Conservation (phyloP, 2,888 invertebrate species). For the Conops quadrifasciatus region DNA sequence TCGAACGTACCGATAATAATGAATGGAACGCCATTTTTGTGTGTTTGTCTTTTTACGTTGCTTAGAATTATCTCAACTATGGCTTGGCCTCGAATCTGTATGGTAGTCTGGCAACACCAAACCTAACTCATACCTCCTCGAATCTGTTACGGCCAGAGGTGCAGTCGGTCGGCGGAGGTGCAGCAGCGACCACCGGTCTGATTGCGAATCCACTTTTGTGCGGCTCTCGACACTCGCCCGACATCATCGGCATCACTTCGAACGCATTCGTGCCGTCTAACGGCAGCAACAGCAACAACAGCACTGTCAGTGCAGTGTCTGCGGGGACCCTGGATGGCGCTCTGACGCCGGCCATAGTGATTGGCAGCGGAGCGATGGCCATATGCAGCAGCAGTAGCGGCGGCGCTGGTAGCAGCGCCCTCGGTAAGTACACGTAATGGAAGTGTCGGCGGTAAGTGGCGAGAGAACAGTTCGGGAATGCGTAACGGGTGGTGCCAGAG, state of each 20-base stretch:
- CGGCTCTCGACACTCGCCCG: constrained; percentile 60
- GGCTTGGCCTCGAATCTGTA: constrained; percentile 60
- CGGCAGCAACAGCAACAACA: neutral
- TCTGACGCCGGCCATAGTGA: constrained; percentile 54
- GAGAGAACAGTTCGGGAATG: too few relatives aligned
- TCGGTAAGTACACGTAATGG: constrained; percentile 47
- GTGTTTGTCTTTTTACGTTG: constrained; percentile 23
- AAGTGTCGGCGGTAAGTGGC: neutral
- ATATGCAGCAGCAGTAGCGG: constrained; percentile 45
- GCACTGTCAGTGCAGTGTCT: constrained; percentile 42
- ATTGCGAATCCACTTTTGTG: constrained; percentile 48
- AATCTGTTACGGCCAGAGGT: constrained; percentile 49
- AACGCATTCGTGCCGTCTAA: constrained; percentile 48
- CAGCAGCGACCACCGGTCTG: constrained; percentile 31
- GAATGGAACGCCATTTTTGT: too few relatives aligned
- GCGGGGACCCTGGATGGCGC: constrained; percentile 46
- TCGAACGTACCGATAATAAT: too few relatives aligned
- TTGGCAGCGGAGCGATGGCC: constrained; percentile 49
- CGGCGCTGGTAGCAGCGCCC: constrained; percentile 48
- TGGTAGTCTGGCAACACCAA: constrained; percentile 57
- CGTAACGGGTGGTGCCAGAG: neutral
- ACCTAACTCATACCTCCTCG: constrained; percentile 54
- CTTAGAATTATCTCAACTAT: constrained; percentile 62
- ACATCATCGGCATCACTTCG: constrained; percentile 60
- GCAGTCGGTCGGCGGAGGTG: constrained; percentile 37